Base-by-base conservation (phyloP, 1,140 invertebrate genomes). In the Belonocnema kinseyi region DNA sequence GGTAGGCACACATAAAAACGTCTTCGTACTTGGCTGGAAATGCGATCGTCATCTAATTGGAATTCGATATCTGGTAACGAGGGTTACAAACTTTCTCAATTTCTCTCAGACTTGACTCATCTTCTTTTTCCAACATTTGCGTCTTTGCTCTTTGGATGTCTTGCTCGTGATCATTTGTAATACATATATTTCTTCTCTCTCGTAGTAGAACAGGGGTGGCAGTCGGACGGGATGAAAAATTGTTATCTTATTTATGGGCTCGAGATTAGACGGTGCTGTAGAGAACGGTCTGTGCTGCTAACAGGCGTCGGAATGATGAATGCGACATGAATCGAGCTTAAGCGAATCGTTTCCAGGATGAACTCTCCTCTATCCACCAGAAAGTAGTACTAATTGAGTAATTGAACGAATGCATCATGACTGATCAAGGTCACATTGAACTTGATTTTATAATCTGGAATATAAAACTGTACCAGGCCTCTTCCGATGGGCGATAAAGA, bases 31-130 rank as follows among this genome's bases (percentile, higher is more conserved):
- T 85, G 78, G 53, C 78, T 85, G 79, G 88, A 88, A 89, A 89
- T 82, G 88, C 85, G 88, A 89, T 88, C 88, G 88, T 88, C 87
- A 88, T 89, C 88, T 89, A 89, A 89, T 89, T 89, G 88, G 85
- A 89, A 89, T 88, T 88, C 88, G 88, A 89, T 89, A 89, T 79
- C 78, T 77, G 51, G 80, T 89, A 89, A 89, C 88, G 88, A 89
- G 88, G 86, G 86, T 86, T 86, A 80, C 83, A 84, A 89, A 89
- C 85, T 89, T 88, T 87, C 82, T 82, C 80, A 80, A 6, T 26
- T 75, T 50, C 50, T 73, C 53, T 17, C 51, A 70, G 52, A 71
- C 66, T 76, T 26, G 52, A 46, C 11, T 66, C 14, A 10, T 51
- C 26, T 26, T 61, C 46, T 73, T 61, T 58, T 51, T 54, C 19